Percentiles rank a stretch among this genome's conserved stretches.
Conservation (phyloP, 2,113 vertebrate genomes). For the Corynorhinus townsendii region DNA sequence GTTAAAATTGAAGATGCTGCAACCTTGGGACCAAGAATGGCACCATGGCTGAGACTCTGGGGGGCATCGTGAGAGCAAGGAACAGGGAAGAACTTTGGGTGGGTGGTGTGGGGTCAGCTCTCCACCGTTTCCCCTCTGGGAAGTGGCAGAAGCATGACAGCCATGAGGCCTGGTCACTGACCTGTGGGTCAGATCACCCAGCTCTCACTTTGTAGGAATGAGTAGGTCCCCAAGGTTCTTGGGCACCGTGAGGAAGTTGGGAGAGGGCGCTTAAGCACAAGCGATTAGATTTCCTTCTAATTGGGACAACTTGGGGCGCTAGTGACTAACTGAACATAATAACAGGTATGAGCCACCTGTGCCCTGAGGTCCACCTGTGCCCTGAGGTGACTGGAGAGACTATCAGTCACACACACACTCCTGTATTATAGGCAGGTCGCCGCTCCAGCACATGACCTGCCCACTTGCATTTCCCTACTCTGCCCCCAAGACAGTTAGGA, state of each 20-base stretch:
- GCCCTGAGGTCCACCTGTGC: background rate
- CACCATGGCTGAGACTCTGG: background rate
- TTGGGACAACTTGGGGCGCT: background rate
- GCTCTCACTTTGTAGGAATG: background rate
- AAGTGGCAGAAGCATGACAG: background rate
- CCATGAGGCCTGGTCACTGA: background rate
- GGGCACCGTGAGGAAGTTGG: background rate
- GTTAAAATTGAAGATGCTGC: background rate
- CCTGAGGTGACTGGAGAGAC: background rate
- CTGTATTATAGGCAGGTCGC: background rate
- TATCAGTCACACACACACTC: background rate
- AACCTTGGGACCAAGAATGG: background rate
- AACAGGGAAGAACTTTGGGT: background rate
- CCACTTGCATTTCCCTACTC: background rate
- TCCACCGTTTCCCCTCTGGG: background rate
- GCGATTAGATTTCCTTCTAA: background rate
- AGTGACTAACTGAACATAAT: background rate
- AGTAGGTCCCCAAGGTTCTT: background rate
- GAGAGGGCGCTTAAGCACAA: background rate
- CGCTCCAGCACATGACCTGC: fast-evolving
- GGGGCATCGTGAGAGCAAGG: background rate
- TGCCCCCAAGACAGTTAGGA: background rate
- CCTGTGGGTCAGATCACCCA: background rate
- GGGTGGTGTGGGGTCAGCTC: background rate
- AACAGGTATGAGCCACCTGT: background rate